A percentile compares a stretch with the other conserved stretches of the same genome.
phyloP scores from a whole-genome alignment of 2,113 vertebrate species.

The Prionailurus viverrinus region DNA sequence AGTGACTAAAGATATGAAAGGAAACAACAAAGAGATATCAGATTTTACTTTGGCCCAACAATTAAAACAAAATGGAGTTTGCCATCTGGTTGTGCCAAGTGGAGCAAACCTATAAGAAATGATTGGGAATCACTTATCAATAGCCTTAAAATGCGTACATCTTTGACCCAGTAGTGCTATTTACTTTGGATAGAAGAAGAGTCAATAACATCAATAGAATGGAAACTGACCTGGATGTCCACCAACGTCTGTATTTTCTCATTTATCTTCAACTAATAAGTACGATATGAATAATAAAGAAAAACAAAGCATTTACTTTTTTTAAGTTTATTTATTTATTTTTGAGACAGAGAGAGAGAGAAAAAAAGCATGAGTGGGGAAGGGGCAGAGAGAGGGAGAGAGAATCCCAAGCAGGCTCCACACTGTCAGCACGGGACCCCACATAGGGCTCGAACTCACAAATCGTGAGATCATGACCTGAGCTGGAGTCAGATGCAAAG shows the following conservation, averaged over 20 bases:
- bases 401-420: no score
- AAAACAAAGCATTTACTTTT: not conserved
- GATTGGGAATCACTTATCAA: not conserved
- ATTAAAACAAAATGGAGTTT: not conserved
- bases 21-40: not conserved
- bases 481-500: not conserved
- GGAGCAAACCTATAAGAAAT: not conserved
- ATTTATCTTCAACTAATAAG: not conserved
- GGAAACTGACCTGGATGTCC: not conserved
- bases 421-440: no score
- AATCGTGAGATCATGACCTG: no score
- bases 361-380: no score
- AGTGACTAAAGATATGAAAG: not conserved
- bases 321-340: no score
- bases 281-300: not conserved
- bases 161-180: not conserved
- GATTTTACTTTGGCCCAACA: not conserved
- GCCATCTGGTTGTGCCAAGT: not conserved
- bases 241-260: not conserved
- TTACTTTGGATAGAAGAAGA: constrained; percentile 15
- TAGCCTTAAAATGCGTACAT: not conserved
- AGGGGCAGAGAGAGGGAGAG: no score
- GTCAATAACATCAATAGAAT: not conserved
- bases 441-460: no score
- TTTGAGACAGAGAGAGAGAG: no score